Conservation (phyloP, 1,140 invertebrate genomes). For the Fragariocoptes setiger region DNA sequence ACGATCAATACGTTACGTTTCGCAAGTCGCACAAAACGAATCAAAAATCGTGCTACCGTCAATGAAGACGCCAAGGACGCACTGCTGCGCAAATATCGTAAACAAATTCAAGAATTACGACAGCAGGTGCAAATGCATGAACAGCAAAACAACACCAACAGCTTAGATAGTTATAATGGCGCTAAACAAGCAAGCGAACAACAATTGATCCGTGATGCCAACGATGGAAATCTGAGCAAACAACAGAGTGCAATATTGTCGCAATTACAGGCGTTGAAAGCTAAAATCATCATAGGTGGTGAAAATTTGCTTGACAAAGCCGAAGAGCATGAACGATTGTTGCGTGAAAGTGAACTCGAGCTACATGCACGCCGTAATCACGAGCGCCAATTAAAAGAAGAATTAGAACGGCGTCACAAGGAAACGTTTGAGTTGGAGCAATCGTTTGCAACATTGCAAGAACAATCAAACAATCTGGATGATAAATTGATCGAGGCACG, state of each 20-base stretch:
- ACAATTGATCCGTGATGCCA: conserved; percentile 1
- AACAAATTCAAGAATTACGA: conserved; percentile 69
- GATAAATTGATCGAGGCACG: conserved; percentile 54
- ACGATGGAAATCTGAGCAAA: conserved; percentile 1
- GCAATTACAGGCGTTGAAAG: conserved; percentile 46
- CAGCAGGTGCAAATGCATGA: conserved; percentile 36
- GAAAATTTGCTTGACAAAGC: conserved; percentile 94
- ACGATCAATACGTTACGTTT: conserved; percentile 84
- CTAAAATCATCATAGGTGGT: conserved; percentile 82
- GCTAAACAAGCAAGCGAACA: conserved; percentile 12
- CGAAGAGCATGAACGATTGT: conserved; percentile 57
- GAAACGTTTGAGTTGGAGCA: conserved; percentile 85
- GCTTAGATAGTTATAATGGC: conserved; percentile 11
- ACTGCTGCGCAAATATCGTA: conserved; percentile 67
- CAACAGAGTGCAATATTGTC: conserved; percentile 14
- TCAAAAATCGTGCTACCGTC: conserved; percentile 73
- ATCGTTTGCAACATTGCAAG: conserved; percentile 67
- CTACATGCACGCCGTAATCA: conserved; percentile 45
- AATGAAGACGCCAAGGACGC: conserved; percentile 97
- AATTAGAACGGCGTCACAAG: conserved; percentile 47
- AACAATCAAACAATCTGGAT: conserved; percentile 62
- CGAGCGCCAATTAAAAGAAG: conserved; percentile 45
- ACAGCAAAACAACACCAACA: conserved; percentile 7
- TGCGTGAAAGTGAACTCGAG: conserved; percentile 65
- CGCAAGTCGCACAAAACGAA: conserved; percentile 85